Evolutionary conservation across 64 coral and sea anemone species (phyloP).

Genomic region (Porites lutea): DNA sequence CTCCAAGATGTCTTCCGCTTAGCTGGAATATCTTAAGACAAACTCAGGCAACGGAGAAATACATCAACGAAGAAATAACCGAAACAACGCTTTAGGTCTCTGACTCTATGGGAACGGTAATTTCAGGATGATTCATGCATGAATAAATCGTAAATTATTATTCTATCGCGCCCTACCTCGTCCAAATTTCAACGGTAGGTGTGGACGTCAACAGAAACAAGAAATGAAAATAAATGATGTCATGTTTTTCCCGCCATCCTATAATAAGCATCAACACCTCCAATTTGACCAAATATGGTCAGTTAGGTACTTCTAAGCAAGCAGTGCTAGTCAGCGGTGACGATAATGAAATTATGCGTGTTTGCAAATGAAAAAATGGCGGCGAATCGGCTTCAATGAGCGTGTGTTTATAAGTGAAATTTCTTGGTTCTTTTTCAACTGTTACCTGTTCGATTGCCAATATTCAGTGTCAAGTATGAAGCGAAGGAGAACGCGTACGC

Average conservation of each 20-base stretch:
- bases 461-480: conserved; percentile 56
- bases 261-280: conserved; percentile 76
- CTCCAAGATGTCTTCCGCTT: background rate
- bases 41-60: background rate
- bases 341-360: background rate
- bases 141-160: conserved; percentile 55
- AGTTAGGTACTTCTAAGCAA: background rate
- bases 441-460: background rate
- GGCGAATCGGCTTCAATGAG: background rate
- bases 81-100: background rate
- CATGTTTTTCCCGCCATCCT: conserved; percentile 56
- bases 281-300: conserved; percentile 66
- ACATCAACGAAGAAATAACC: background rate
- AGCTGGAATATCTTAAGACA: background rate
- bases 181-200: conserved; percentile 68
- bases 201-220: conserved; percentile 77
- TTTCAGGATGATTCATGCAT: conserved; percentile 17
- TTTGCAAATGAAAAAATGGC: conserved; percentile 31
- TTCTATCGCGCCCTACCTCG: conserved; percentile 52
- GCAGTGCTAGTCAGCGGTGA: background rate
- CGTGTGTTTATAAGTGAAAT: no score
- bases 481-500: conserved; percentile 85
- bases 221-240: conserved; percentile 95
- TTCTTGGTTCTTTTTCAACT: background rate
- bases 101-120: conserved; percentile 2